Evolutionary conservation across 1,140 invertebrate species (phyloP).

Genomic region (Arctopsyche grandis): DNA sequence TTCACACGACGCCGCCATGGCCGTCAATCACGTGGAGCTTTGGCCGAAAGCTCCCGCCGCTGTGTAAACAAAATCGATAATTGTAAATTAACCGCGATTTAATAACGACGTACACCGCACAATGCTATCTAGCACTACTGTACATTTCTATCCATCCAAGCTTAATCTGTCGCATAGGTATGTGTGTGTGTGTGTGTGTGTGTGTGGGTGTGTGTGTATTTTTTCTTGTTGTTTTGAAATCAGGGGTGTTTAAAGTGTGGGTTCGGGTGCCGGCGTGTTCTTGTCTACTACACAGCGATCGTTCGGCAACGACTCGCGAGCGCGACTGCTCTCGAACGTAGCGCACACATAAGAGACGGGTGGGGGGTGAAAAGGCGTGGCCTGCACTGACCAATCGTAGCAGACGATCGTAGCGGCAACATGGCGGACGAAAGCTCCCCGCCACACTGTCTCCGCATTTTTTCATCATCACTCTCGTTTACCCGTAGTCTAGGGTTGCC

Average conservation of each 20-base stretch:
- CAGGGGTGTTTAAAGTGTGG: background rate
- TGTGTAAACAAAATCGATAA: background rate
- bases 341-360: background rate
- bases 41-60: slow-evolving; percentile 22
- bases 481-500: background rate
- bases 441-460: slow-evolving; percentile 35
- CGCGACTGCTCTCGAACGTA: background rate
- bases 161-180: background rate
- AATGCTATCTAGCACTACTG: background rate
- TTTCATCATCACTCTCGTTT: slow-evolving; percentile 19
- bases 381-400: slow-evolving; percentile 36
- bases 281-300: slow-evolving; percentile 5
- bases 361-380: background rate
- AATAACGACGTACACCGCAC: background rate
- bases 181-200: too few species aligned
- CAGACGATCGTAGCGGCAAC: slow-evolving; percentile 25
- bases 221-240: background rate
- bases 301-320: slow-evolving; percentile 15
- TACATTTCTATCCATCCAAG: background rate
- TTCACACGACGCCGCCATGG: background rate
- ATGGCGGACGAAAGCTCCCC: slow-evolving; percentile 45
- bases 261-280: background rate
- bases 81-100: slow-evolving; percentile 2
- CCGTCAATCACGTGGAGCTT: slow-evolving; percentile 21
- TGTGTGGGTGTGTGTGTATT: too few species aligned